Evolutionary conservation across 2,888 invertebrate genomes (phyloP), one percentile per base, ranked within the genome.

Genomic region (Colostygia pectinataria): DNA sequence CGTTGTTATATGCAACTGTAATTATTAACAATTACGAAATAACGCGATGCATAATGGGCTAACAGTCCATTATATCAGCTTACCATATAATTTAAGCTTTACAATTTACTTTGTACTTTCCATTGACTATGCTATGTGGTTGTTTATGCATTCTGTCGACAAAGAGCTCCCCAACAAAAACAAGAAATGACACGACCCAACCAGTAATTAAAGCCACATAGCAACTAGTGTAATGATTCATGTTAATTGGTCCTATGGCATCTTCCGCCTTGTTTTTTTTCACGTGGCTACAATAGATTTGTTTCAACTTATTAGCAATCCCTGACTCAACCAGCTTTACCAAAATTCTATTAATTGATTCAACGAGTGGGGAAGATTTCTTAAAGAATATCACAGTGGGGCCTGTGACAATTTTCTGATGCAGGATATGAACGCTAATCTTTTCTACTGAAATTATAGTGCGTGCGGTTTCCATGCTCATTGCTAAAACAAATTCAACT

Each of bases 301-400:
- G 63, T 49, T 75, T 74, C 8, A 79, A 56, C 53, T 77, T 81
- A n/a, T 72, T 57, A 1, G 71, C 55, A 27, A 82, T 68, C 1
- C 87, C 87, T 18, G 72, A 62, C 56, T 84, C 81, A 4, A 63
- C 44, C 6, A 88, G 59, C n/a, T 66, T 63, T 15, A 60, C 53
- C 29, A 88, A 60, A 23, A 82, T 53, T n/a, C 41, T 23, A 58
- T 80, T 73, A 0, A 86, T 49, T 0, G 80, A 44, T 1, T 57
- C 43, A 0, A 44, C 62, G 2, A 88, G 61, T 1, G 83, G 80
- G 4, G 85, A 86, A 55, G 68, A 80, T 48, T 81, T 86, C 55
- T 86, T 86, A 23, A 80, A 83, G 63, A 77, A 87, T 59, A 86
- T 50, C 1, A 75, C 80, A 0, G 71, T 63, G 0, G 84, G 86